phyloP scores from a whole-genome alignment of 2,797 vertebrate genomes.

The Typhlichthys eigenmanni region DNA sequence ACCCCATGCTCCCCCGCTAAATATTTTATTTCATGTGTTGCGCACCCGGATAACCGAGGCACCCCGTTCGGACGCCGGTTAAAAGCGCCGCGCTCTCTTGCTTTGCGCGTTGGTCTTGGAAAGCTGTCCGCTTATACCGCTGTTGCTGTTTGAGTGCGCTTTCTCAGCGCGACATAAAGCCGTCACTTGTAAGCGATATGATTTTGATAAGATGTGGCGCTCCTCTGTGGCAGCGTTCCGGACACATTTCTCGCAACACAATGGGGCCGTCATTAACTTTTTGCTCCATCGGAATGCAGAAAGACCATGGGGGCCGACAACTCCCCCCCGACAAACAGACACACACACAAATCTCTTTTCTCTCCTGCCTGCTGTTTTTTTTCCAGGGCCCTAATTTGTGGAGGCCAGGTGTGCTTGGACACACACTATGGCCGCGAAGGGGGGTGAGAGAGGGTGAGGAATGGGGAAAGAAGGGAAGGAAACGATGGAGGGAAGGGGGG shows the following conservation, averaged over 20 bases:
- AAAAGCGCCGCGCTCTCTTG: too few species aligned
- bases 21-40: too few species aligned
- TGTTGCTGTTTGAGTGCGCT: slow-evolving; percentile 21
- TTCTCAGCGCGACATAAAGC: slow-evolving; percentile 39
- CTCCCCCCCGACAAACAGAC: slow-evolving; percentile 24
- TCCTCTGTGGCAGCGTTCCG: slow-evolving; percentile 67
- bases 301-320: slow-evolving; percentile 48
- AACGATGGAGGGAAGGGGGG: neutral
- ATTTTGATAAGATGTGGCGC: slow-evolving; percentile 57
- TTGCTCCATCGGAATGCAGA: slow-evolving; percentile 80
- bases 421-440: slow-evolving; percentile 37
- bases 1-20: too few species aligned
- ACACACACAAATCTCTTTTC: slow-evolving; percentile 55
- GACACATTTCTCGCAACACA: slow-evolving; percentile 64
- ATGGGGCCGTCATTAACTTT: slow-evolving; percentile 80
- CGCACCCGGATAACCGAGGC: neutral
- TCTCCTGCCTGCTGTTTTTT: slow-evolving; percentile 42
- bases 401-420: slow-evolving; percentile 77
- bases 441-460: slow-evolving; percentile 18
- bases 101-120: too few species aligned
- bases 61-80: too few species aligned
- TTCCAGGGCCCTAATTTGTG: slow-evolving; percentile 74
- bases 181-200: slow-evolving; percentile 63
- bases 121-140: neutral
- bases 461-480: slow-evolving; percentile 4